These are phyloP conservation scores for Parazoanthus darwini DNA, from an alignment of 92 coral and sea anemone species.

Conservation along the genomic window DNA sequence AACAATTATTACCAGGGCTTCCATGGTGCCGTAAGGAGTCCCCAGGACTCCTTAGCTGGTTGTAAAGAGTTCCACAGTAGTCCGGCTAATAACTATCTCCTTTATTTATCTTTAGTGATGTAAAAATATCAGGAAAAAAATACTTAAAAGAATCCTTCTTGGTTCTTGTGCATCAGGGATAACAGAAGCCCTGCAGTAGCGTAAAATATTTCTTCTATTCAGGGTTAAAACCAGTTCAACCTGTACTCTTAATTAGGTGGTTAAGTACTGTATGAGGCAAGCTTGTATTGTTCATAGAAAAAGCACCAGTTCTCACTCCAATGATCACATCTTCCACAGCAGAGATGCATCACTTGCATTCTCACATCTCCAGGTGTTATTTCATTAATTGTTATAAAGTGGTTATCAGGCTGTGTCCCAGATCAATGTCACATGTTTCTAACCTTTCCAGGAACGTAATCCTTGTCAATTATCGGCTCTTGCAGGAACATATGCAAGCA, in stretches of 20 bases:
- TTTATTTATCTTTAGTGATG: no score
- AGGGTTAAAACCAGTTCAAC: no score
- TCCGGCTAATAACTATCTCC: no score
- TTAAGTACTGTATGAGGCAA: neutral
- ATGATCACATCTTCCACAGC: neutral
- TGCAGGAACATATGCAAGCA: slow-evolving; percentile 97
- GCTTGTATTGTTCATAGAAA: neutral
- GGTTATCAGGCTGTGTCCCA: slow-evolving; percentile 13
- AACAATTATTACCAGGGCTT: no score
- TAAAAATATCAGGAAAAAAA: no score
- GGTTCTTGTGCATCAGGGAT: no score
- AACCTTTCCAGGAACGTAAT: slow-evolving; percentile 96
- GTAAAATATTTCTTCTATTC: neutral
- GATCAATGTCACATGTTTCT: slow-evolving; percentile 67
- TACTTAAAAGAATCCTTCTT: no score
- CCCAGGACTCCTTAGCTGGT: no score
- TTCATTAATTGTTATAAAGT: neutral
- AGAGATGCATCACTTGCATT: slow-evolving; percentile 16
- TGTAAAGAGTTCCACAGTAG: no score
- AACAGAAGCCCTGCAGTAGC: no score
- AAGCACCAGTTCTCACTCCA: slow-evolving; percentile 16
- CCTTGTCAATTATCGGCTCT: slow-evolving; percentile 94
- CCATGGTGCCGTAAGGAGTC: no score
- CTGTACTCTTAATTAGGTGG: no score
- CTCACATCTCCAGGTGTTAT: neutral